A percentile compares a stretch with the other conserved stretches of the same genome.
phyloP scores from a whole-genome alignment of 1,140 invertebrate species.

The Ceratoteleas bidentatus region DNA sequence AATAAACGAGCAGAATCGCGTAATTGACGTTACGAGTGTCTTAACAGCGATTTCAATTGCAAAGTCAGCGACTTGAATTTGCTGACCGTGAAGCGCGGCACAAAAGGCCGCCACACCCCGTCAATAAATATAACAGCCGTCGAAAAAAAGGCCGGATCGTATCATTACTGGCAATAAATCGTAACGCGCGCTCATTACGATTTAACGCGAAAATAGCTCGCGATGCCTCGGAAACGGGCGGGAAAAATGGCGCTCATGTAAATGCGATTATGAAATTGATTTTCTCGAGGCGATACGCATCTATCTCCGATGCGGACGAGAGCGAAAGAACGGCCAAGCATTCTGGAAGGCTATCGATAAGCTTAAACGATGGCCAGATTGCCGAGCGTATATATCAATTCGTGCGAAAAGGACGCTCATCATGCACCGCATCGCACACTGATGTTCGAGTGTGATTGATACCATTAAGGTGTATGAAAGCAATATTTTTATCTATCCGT shows the following conservation, averaged over 20 bases:
- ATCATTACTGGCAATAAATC: constrained; percentile 62
- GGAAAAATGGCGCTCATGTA: constrained; percentile 48
- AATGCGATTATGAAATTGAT: constrained; percentile 64
- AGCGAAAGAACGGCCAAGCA: constrained; percentile 19
- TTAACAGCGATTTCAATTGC: not conserved
- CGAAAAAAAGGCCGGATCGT: constrained; percentile 41
- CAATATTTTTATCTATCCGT: constrained; percentile 40
- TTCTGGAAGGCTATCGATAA: constrained; percentile 61
- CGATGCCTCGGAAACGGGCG: constrained; percentile 13
- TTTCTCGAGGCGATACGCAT: constrained; percentile 59
- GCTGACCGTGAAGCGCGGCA: not conserved
- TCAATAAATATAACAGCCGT: constrained; percentile 44
- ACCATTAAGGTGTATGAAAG: constrained; percentile 49
- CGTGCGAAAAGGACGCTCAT: constrained; percentile 46
- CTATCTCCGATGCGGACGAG: constrained; percentile 26
- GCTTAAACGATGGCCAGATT: constrained; percentile 57
- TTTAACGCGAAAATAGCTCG: constrained; percentile 49
- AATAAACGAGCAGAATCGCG: too few species aligned
- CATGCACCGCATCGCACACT: constrained; percentile 12
- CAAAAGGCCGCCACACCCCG: constrained; percentile 32
- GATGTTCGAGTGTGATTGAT: constrained; percentile 48
- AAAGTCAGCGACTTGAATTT: constrained; percentile 3
- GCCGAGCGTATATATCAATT: constrained; percentile 51
- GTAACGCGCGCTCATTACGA: constrained; percentile 54
- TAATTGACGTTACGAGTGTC: too few species aligned